Evolutionary conservation across 2,113 vertebrate genomes (phyloP), one percentile per base, ranked within the genome.

Genomic region (Hemicordylus capensis): DNA sequence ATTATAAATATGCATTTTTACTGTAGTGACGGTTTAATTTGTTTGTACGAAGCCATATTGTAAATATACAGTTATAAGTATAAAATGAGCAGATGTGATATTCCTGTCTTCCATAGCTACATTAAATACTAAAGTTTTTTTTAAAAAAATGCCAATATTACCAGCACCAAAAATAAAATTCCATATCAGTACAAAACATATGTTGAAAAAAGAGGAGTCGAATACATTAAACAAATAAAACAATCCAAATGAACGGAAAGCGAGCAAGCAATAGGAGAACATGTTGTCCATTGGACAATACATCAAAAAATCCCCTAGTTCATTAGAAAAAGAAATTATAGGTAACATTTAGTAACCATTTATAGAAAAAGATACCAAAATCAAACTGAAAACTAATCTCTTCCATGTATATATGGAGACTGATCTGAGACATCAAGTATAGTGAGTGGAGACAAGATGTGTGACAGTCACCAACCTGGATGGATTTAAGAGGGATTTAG

Each of bases 361-460:
- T 81, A 87, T 3, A 84, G 1, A 80, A 86, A 76, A 87, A 85
- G 17, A 28, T 0, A 1, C 24, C 17, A 80, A 76, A 54, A 72
- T 4, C 64, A 69, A 63, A 19, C 8, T 76, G 39, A 73, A 51
- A 84, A 39, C 46, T 61, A 59, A 83, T 73, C 0, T 73, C 79
- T 82, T 72, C 37, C 37, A 14, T 76, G 37, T 77, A 58, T 22
- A 44, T 0, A 0, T 37, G 34, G n/a, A n/a, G n/a, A n/a, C n/a
- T n/a, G n/a, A n/a, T n/a, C n/a, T n/a, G n/a, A n/a, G n/a, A n/a
- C n/a, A n/a, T n/a, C n/a, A n/a, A n/a, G n/a, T n/a, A n/a, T n/a
- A n/a, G n/a, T n/a, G n/a, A n/a, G n/a, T n/a, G n/a, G n/a, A n/a
- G n/a, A n/a, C n/a, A n/a, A n/a, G n/a, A n/a, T n/a, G n/a, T n/a